Evolutionary conservation across 64 coral and sea anemone species (phyloP).

Genomic region (Exaiptasia diaphana): DNA sequence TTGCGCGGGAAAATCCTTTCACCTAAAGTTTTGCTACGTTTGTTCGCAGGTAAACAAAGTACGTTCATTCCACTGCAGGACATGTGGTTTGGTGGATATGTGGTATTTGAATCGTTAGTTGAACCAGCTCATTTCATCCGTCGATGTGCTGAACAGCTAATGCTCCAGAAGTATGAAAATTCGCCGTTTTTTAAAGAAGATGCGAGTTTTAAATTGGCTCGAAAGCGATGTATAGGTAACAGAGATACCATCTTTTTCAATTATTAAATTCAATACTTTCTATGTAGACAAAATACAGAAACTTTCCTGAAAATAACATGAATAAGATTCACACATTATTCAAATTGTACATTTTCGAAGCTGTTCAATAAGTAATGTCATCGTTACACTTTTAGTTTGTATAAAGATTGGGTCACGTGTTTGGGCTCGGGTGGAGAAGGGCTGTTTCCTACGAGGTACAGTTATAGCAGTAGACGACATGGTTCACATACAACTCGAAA

Average conservation of each 20-base stretch:
- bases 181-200: conserved; percentile 89
- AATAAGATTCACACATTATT: background rate
- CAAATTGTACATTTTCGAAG: no score
- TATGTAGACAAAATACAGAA: background rate
- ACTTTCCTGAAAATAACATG: background rate
- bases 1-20: no score
- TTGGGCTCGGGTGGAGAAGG: conserved; percentile 78
- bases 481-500: conserved; percentile 83
- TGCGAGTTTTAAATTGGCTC: conserved; percentile 76
- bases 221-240: conserved; percentile 82
- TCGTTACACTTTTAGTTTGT: no score
- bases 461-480: conserved; percentile 77
- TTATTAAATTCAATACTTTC: background rate
- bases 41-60: conserved; percentile 69
- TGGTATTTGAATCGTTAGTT: conserved; percentile 78
- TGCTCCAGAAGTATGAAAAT: conserved; percentile 89
- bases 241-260: background rate
- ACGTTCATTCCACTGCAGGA: conserved; percentile 84
- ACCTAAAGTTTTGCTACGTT: no score
- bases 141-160: conserved; percentile 63
- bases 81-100: conserved; percentile 87
- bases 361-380: no score
- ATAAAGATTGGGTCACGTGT: conserved; percentile 77
- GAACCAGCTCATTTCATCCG: conserved; percentile 80
- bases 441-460: conserved; percentile 60